Percentiles rank a stretch among this genome's conserved stretches.
Evolutionary conservation across 2,888 invertebrate genomes (phyloP).

Genomic region (Brachycybe producta): DNA sequence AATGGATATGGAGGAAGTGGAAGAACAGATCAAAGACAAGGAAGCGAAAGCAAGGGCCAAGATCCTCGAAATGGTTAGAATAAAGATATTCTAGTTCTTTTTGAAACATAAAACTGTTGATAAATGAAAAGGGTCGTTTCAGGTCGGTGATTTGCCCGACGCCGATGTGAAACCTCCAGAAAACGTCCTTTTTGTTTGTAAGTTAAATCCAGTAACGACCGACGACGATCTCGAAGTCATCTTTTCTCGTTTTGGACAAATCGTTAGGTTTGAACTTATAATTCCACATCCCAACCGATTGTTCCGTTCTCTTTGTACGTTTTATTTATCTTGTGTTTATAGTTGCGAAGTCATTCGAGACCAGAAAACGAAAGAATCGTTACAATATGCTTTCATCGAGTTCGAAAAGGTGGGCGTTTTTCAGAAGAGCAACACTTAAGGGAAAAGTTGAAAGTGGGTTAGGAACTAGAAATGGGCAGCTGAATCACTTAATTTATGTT

Average conservation of each 20-base stretch:
- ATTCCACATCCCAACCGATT: no score
- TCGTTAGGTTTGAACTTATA: conserved; percentile 51
- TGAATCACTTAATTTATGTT: no score
- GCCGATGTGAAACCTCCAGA: conserved; percentile 97
- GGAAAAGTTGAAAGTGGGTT: no score
- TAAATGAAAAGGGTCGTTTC: no score
- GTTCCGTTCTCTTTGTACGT: no score
- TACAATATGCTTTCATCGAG: conserved; percentile 98
- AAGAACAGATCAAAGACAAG: conserved; percentile 72
- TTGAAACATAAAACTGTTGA: no score
- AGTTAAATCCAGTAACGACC: conserved; percentile 93
- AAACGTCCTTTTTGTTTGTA: conserved; percentile 97
- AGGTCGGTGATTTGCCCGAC: conserved; percentile 85
- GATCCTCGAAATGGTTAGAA: conserved; percentile 75
- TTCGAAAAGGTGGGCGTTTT: conserved; percentile 53
- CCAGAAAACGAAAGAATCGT: conserved; percentile 76
- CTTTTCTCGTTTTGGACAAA: conserved; percentile 88
- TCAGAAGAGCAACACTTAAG: no score
- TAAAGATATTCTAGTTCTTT: background rate
- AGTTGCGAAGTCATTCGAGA: conserved; percentile 95
- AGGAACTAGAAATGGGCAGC: no score
- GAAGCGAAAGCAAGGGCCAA: conserved; percentile 95
- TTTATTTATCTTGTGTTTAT: no score
- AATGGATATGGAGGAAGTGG: conserved; percentile 67
- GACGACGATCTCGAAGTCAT: conserved; percentile 96